These are phyloP conservation scores for Bedellia somnulentella DNA, from an alignment of 2,888 invertebrate genomes.

Conservation along the genomic window DNA sequence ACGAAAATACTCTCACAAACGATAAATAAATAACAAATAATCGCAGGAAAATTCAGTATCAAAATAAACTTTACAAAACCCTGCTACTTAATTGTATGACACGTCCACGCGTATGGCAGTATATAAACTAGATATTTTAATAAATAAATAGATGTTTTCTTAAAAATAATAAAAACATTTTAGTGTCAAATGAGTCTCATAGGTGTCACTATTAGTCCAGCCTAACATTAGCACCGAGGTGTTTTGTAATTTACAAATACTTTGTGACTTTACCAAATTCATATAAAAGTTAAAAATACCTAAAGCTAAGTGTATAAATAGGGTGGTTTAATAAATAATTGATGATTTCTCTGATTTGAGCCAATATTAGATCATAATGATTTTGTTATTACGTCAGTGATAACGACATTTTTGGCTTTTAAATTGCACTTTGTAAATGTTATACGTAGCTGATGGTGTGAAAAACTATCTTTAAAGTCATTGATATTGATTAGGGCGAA, in stretches of 20 bases:
- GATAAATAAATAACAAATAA: constrained; percentile 48
- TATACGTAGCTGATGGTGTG: too few relatives aligned
- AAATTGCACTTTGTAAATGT: constrained; percentile 47
- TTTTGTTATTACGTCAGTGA: background rate
- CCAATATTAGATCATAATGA: too few relatives aligned
- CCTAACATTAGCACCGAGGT: constrained; percentile 57
- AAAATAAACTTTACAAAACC: constrained; percentile 28
- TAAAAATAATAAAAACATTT: constrained; percentile 54
- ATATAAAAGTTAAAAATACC: constrained; percentile 59
- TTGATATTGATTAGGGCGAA: too few relatives aligned
- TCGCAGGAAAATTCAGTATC: constrained; percentile 60
- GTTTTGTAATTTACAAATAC: constrained; percentile 50
- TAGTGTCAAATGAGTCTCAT: constrained; percentile 56
- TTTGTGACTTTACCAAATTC: constrained; percentile 57
- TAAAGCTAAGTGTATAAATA: constrained; percentile 56
- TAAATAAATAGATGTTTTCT: constrained; percentile 45
- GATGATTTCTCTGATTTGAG: constrained; percentile 53
- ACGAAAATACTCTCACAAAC: constrained; percentile 50
- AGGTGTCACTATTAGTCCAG: constrained; percentile 59
- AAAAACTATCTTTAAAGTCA: too few relatives aligned
- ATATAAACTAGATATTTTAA: constrained; percentile 41
- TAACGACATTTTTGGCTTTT: constrained; percentile 37
- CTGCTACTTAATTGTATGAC: constrained; percentile 23
- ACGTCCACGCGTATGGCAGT: constrained; percentile 55
- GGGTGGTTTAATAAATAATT: constrained; percentile 31